A percentile compares a stretch with the other conserved stretches of the same genome.
These are phyloP conservation scores for Brachypterus glaber DNA, from an alignment of 2,888 invertebrate species.

Conservation along the genomic window DNA sequence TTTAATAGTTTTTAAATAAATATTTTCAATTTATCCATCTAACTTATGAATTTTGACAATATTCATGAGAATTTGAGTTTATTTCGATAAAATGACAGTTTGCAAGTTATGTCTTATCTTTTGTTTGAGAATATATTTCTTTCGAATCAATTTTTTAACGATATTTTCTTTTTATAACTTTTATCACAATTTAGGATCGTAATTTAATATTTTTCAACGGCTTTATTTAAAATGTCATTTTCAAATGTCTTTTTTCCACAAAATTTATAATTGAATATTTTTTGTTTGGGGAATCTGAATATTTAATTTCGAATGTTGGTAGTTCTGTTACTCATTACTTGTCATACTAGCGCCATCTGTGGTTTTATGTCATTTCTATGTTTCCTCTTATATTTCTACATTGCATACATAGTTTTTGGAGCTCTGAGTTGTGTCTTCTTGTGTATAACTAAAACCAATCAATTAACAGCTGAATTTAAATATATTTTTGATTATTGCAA, in stretches of 20 bases:
- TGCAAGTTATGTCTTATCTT: neutral
- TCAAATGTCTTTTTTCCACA: neutral
- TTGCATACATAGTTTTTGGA: neutral
- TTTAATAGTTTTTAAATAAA: neutral
- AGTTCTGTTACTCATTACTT: neutral
- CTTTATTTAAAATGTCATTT: neutral
- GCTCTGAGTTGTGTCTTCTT: neutral
- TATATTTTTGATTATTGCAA: no score
- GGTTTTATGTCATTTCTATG: no score
- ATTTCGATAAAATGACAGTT: neutral
- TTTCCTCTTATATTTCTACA: no score
- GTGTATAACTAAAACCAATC: neutral
- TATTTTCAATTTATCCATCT: neutral
- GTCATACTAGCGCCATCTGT: no score
- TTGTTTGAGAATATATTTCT: neutral
- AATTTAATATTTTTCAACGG: neutral
- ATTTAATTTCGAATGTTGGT: neutral
- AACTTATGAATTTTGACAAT: neutral
- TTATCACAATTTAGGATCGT: neutral
- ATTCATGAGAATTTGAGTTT: neutral
- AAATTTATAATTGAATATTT: no score
- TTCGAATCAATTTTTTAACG: neutral
- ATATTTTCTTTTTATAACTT: neutral
- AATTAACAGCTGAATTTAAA: no score
- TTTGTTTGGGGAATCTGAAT: neutral